These are phyloP conservation scores for Plebejus melissa DNA, from an alignment of 2,888 invertebrate genomes.

Conservation along the genomic window DNA sequence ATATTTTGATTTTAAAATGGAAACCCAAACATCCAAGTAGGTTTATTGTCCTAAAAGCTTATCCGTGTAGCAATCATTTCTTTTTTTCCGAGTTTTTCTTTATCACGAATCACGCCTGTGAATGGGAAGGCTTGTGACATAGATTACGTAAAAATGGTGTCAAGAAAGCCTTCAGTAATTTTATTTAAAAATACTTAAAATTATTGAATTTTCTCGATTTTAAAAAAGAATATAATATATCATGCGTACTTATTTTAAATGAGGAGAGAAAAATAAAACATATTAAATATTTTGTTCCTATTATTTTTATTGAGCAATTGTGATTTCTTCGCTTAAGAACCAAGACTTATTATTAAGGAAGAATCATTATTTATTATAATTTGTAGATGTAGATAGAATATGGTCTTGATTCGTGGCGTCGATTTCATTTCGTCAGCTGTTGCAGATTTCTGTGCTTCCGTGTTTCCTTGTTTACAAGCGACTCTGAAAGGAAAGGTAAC, in stretches of 20 bases:
- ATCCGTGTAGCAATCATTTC: slow-evolving; percentile 1
- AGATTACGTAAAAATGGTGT: background rate
- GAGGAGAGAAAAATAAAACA: background rate
- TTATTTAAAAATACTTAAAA: too few species aligned
- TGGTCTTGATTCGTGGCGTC: too few species aligned
- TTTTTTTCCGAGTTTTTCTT: background rate
- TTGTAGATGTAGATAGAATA: too few species aligned
- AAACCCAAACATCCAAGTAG: background rate
- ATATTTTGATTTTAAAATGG: background rate
- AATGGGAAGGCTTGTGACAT: background rate
- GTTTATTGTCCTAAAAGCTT: slow-evolving; percentile 10
- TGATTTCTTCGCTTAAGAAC: background rate
- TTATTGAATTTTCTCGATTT: too few species aligned
- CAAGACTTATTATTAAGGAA: too few species aligned
- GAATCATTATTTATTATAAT: too few species aligned
- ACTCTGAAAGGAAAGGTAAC: slow-evolving; percentile 42
- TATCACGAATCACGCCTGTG: background rate
- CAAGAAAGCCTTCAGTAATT: background rate
- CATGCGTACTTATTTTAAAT: background rate
- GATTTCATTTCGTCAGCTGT: slow-evolving; percentile 1
- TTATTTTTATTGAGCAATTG: background rate
- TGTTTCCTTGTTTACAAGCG: slow-evolving; percentile 39
- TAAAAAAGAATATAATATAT: background rate
- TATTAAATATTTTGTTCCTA: background rate
- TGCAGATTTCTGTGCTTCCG: background rate